Base-by-base conservation (phyloP, 2,113 vertebrate species). In the Melanotaenia duboulayi region DNA sequence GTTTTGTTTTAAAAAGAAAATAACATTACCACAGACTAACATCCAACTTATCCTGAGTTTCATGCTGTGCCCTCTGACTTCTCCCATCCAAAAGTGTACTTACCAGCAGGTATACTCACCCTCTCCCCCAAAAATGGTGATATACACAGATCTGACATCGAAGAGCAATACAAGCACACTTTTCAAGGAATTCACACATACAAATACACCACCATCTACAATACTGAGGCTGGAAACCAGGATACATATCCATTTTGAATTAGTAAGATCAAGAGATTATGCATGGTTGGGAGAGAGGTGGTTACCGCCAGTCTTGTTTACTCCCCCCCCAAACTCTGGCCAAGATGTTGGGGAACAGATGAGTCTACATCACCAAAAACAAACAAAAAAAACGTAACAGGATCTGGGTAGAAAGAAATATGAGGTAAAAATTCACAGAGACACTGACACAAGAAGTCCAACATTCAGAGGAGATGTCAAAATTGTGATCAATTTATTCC, bases 21-120 rank as follows among this genome's bases (percentile, higher is more conserved):
- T 20, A 24, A 76, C 17, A 60, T 58, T 35, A 35, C 7, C 8
- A 72, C 13, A 22, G n/a, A 64, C 11, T 65, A 65, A 55, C 19
- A 46, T 55, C n/a, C n/a, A 60, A 32, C 20, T 63, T 20, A 23
- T 56, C 25, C 25, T 14, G 24, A 54, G 37, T 57, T 66, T 80
- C 5, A 71, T 71, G 46, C 39, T 72, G 54, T 62, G 56, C 11
- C 48, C 39, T 59, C 65, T 10, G 1, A 60, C 1, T 37, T 58
- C n/a, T 78, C 85, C 84, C 79, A 65, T 4, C 71, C 85, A 65
- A 76, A 56, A 61, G 40, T 82, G 85, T 90, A 93, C 90, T 92
- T 89, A 91, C 90, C 93, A 79, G 69, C 82, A 80, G 74, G 75
- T 77, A 87, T 91, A 93, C 92, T 92, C 89, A 93, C 92, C 89